Evolutionary conservation across 2,888 invertebrate species (phyloP).

Genomic region (Andrena haemorrhoa): DNA sequence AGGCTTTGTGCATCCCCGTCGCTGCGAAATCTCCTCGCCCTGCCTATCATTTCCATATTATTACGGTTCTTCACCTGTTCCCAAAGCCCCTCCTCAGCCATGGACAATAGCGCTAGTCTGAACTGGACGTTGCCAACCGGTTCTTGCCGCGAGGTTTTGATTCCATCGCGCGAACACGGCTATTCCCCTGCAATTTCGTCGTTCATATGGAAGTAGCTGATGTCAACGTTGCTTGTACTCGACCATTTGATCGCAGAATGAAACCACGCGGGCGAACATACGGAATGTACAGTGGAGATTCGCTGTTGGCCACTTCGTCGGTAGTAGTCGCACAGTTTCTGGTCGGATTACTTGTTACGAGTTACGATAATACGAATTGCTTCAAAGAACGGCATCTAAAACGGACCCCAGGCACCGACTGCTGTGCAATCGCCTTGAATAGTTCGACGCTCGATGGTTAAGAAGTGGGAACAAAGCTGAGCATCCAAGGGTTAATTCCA

Average conservation of each 20-base stretch:
- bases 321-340: too few species aligned
- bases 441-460: neutral
- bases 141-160: conserved; percentile 21
- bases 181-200: conserved; percentile 3
- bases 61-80: conserved; percentile 72
- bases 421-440: too few species aligned
- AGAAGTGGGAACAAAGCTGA: neutral
- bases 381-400: too few species aligned
- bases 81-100: conserved; percentile 36
- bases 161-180: conserved; percentile 1
- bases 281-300: too few species aligned
- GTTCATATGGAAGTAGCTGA: conserved; percentile 29
- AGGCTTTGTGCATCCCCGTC: conserved; percentile 62
- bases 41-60: conserved; percentile 77
- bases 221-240: too few species aligned
- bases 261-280: too few species aligned
- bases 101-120: conserved; percentile 48
- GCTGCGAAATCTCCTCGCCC: conserved; percentile 59
- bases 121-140: conserved; percentile 43
- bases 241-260: too few species aligned
- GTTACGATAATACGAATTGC: too few species aligned
- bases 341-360: too few species aligned
- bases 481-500: conserved; percentile 3
- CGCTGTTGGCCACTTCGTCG: too few species aligned
- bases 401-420: too few species aligned